Base-by-base conservation (phyloP, 1,140 invertebrate genomes). In the Drosophila asahinai region DNA sequence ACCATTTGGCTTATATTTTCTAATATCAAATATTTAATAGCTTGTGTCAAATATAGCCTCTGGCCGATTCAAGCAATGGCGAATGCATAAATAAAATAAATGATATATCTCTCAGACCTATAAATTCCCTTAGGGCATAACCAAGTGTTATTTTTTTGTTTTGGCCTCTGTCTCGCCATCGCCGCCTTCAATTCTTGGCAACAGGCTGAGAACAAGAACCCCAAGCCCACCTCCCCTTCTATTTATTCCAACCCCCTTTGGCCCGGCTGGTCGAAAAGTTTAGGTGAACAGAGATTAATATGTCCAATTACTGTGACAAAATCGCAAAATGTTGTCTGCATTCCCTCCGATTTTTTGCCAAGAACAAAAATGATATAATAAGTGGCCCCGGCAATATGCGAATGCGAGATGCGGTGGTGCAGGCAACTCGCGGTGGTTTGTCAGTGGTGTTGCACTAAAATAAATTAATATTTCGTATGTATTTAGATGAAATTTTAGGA, bases 301-400 rank as follows among this genome's bases (percentile, higher is more conserved):
- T 92, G 91, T 92, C 91, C 91, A 92, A 92, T 92, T 92, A 92
- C 91, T 92, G 91, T 92, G 91, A 92, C 91, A 92, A 92, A 92
- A 92, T 86, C 84, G 84, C 78, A 92, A 92, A 92, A 91, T 91
- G 87, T 84, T 62, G 86, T 86, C 86, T 90, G 84, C 86, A 77
- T 89, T 77, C 81, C 52, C 68, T 67, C 58, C 77, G 49, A 60
- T 60, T 75, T 40, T 75, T 77, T 43, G 52, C 54, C 49, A 70
- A 78, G 64, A 73, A 59, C 67, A 80, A 79, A 89, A 89, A 90
- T 90, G 77, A 89, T 90, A 78, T 90, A 89, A 89, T 89, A 84
- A 72, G 81, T 84, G 81, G 81, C 30, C 51, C 61, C 73, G 60
- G 62, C 76, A 59, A 60, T 74, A 73, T 77, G 61, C 58, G 60